Evolutionary conservation across 2,113 vertebrate species (phyloP).

Genomic region (Eretmochelys imbricata): DNA sequence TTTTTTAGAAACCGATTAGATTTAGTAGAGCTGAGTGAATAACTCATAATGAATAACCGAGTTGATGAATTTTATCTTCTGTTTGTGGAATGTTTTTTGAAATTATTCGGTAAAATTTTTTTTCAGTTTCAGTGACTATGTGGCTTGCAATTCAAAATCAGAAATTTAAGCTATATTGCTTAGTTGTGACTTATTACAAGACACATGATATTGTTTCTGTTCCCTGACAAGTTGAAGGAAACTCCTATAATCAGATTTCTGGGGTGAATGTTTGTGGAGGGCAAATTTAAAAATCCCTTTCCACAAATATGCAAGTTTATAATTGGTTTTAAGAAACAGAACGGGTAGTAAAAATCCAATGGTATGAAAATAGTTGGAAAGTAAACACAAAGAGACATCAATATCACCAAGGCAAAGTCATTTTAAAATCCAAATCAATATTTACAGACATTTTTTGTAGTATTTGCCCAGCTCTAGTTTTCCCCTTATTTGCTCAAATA

Average conservation of each 20-base stretch:
- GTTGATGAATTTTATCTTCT: conserved; percentile 43
- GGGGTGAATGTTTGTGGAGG: not conserved
- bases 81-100: not conserved
- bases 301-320: not conserved
- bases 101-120: conserved; percentile 25
- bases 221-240: not conserved
- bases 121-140: not conserved
- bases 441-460: not conserved
- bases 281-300: not conserved
- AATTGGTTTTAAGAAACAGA: not conserved
- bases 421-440: not conserved
- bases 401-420: not conserved
- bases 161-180: not conserved
- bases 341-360: not conserved
- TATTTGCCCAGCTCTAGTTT: not conserved
- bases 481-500: not conserved
- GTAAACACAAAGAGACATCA: not conserved
- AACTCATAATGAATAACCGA: conserved; percentile 68
- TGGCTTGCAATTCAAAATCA: not conserved
- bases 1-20: conserved; percentile 52
- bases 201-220: not conserved
- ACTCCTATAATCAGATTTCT: not conserved
- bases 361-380: not conserved
- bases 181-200: not conserved
- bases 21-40: conserved; percentile 54